Base-by-base conservation (phyloP, 2,797 vertebrate species). In the Telmatherina bonti region DNA sequence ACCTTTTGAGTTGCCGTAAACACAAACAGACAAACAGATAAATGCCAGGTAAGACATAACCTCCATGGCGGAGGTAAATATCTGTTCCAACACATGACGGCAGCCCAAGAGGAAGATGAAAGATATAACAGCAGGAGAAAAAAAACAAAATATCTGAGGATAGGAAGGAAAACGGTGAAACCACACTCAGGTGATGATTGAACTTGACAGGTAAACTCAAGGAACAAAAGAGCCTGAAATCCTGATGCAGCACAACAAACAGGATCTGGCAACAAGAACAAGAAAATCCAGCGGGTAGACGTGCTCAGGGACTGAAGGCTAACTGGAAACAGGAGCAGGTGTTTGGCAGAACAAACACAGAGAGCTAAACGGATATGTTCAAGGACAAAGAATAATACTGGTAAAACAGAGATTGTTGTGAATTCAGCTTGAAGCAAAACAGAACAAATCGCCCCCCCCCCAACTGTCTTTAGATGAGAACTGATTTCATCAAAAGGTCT, bases 311-410 rank as follows among this genome's bases (percentile, higher is more conserved):
- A 51, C 22, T 51, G 49, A 26, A 51, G 49, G 49, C 24, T 24
- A 26, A 51, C 22, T 51, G 49, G 15, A 51, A 51, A 51, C 49
- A 51, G 47, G 47, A 22, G 47, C 47, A 49, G n/a, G 49, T 51
- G 49, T 51, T 12, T 24, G 24, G 49, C 22, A 51, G 12, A 51
- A 24, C n/a, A 51, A 26, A 26, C 49, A 24, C 49, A 12, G 11
- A 11, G 22, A 51, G 49, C 22, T 24, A 15, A 51, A 51, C 49
- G 26, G 22, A 51, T 24, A 13, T 51, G 49, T 15, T 24, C 22
- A 26, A 51, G 22, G 43, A 20, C 41, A 45, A 45, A 45, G 20
- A 18, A 41, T 41, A 41, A 45, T 45, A 45, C 20, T 1, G 20
- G 41, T 45, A 45, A 45, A 45, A 45, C 6, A n/a, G 38, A 16